Conservation (phyloP, 2,888 invertebrate species). For the Hymenopus coronatus region DNA sequence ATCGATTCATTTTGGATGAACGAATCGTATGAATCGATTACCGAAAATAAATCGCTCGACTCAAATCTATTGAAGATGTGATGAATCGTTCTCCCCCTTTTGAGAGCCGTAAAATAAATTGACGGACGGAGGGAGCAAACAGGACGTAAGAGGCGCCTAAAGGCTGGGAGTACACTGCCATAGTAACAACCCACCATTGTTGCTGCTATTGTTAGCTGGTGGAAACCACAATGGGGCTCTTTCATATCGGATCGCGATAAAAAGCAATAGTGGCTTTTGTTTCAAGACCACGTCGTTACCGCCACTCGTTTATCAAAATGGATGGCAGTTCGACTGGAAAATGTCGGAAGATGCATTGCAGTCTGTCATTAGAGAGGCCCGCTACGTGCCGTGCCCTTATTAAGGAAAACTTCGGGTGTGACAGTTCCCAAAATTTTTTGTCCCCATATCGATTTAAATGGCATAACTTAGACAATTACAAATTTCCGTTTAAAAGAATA, state of each 20-base stretch:
- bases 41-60: no score
- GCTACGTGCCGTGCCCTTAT: background rate
- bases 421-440: background rate
- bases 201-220: background rate
- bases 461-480: no score
- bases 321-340: background rate
- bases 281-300: background rate
- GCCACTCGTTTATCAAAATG: background rate
- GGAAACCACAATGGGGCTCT: background rate
- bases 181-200: background rate
- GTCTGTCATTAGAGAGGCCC: background rate
- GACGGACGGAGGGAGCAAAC: background rate
- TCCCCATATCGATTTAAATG: no score
- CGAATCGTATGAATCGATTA: no score
- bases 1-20: no score
- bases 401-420: background rate
- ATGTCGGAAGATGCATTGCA: background rate
- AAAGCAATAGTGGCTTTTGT: background rate
- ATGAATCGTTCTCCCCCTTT: background rate
- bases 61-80: no score
- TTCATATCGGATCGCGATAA: background rate
- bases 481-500: no score
- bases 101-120: background rate
- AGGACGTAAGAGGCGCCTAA: background rate
- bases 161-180: background rate